phyloP scores from a whole-genome alignment of 2,797 vertebrate species.

The Iguana delicatissima region DNA sequence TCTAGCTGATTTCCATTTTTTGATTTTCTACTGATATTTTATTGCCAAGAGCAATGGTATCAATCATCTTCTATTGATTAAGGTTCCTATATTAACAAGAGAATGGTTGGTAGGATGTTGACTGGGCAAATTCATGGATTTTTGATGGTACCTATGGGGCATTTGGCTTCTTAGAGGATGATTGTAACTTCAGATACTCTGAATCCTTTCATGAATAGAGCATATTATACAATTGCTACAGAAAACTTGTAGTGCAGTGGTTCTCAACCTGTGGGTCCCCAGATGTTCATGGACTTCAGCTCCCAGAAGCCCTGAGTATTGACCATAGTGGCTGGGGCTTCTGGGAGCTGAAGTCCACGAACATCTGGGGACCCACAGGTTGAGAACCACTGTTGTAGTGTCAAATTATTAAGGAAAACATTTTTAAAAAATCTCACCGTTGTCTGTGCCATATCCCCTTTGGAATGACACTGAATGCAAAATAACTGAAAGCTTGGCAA shows the following conservation, averaged over 20 bases:
- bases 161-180: slow-evolving; percentile 42
- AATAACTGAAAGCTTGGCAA: background rate
- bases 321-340: too few species aligned
- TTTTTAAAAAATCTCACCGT: slow-evolving; percentile 1
- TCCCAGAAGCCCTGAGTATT: too few species aligned
- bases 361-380: too few species aligned
- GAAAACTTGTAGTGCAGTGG: slow-evolving; percentile 8
- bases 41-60: slow-evolving; percentile 42
- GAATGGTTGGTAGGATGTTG: slow-evolving; percentile 52
- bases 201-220: slow-evolving; percentile 1
- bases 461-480: background rate
- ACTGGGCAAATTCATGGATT: slow-evolving; percentile 51
- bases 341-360: too few species aligned
- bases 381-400: too few species aligned
- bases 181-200: slow-evolving; percentile 28
- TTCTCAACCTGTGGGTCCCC: too few species aligned
- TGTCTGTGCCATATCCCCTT: background rate
- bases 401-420: slow-evolving; percentile 17
- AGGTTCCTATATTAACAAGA: slow-evolving; percentile 14
- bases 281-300: too few species aligned
- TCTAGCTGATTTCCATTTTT: background rate
- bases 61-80: slow-evolving; percentile 47
- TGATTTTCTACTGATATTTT: slow-evolving; percentile 19
- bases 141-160: slow-evolving; percentile 49
- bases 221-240: background rate